A percentile compares a stretch with the other conserved stretches of the same genome.
Evolutionary conservation across 2,888 invertebrate genomes (phyloP).

Genomic region (Lapara coniferarum): DNA sequence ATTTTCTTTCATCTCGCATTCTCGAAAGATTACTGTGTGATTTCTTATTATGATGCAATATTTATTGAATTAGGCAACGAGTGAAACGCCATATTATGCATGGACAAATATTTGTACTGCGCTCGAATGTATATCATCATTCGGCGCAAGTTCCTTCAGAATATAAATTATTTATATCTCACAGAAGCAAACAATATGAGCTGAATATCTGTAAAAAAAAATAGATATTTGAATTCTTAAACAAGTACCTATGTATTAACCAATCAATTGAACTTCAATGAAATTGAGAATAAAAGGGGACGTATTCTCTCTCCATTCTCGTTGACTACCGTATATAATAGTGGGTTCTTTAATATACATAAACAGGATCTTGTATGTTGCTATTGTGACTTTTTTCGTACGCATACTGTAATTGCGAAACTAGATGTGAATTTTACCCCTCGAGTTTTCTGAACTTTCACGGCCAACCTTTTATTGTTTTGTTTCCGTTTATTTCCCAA

Average conservation of each 20-base stretch:
- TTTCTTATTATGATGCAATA: no score
- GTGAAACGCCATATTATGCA: no score
- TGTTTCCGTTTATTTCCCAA: background rate
- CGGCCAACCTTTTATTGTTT: background rate
- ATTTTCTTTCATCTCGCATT: no score
- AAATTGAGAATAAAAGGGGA: background rate
- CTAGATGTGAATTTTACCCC: conserved; percentile 28
- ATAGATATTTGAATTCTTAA: no score
- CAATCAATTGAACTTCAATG: background rate
- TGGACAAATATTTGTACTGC: no score
- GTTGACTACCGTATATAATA: background rate
- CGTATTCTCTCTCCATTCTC: background rate
- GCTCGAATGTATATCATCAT: no score
- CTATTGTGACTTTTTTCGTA: conserved; percentile 12
- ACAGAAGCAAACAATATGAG: no score
- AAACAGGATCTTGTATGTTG: background rate
- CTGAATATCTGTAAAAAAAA: no score
- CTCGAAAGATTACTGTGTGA: no score
- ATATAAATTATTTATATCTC: no score
- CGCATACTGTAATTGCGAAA: conserved; percentile 36
- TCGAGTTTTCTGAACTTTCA: background rate
- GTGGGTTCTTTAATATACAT: background rate
- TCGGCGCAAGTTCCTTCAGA: no score
- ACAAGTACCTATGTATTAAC: background rate
- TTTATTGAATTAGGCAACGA: no score